phyloP scores from a whole-genome alignment of 2,888 invertebrate genomes.

The Parnassius glacialis region DNA sequence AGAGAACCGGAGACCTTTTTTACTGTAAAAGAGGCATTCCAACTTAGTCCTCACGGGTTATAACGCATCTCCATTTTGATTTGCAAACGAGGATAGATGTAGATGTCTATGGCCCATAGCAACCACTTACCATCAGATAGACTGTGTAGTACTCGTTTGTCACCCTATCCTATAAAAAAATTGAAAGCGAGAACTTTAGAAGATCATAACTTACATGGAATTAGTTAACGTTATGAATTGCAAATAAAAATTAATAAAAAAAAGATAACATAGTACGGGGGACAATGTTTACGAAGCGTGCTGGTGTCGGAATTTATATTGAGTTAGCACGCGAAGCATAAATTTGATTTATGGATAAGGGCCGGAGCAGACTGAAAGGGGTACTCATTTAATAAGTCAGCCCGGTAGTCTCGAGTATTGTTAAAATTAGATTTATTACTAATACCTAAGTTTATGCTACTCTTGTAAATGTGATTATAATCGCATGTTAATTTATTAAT shows the following conservation, averaged over 20 bases:
- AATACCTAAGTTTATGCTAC: neutral
- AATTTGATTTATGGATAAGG: slow-evolving; percentile 20
- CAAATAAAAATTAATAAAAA: slow-evolving; percentile 14
- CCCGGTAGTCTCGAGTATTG: slow-evolving; percentile 13
- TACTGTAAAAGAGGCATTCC: too few relatives aligned
- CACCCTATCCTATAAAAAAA: too few relatives aligned
- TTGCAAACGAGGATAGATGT: too few relatives aligned
- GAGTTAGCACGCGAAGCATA: slow-evolving; percentile 23
- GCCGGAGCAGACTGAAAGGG: neutral
- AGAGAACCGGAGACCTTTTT: too few relatives aligned
- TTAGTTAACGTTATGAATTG: slow-evolving; percentile 21
- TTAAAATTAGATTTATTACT: slow-evolving; percentile 14
- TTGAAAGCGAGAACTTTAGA: neutral
- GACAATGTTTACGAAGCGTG: slow-evolving; percentile 22
- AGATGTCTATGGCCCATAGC: too few relatives aligned
- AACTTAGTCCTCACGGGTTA: too few relatives aligned
- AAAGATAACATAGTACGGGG: slow-evolving; percentile 16
- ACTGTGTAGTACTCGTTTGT: too few relatives aligned
- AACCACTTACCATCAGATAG: too few relatives aligned
- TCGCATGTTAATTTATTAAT: too few relatives aligned
- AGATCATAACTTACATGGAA: slow-evolving; percentile 12
- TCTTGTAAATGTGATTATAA: too few relatives aligned
- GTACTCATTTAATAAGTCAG: slow-evolving; percentile 9
- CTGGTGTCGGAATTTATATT: slow-evolving; percentile 20
- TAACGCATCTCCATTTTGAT: too few relatives aligned